A percentile compares a stretch with the other conserved stretches of the same genome.
phyloP scores from a whole-genome alignment of 30 jellyfish, hydroid and myxozoan genomes.

The Rhopilema esculentum region DNA sequence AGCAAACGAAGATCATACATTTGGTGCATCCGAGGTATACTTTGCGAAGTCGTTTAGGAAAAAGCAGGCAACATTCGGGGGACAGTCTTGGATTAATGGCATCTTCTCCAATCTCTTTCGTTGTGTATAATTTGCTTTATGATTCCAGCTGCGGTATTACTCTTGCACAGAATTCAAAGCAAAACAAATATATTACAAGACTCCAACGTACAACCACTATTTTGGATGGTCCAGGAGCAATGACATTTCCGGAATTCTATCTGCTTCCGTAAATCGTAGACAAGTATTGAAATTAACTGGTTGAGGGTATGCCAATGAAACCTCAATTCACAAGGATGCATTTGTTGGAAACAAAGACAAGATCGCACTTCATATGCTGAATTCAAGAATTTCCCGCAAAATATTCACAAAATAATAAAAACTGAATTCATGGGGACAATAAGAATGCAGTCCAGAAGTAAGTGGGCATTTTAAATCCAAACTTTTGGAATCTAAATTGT shows the following conservation, averaged over 20 bases:
- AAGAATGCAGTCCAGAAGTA: too few relatives aligned
- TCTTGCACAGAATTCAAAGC: not conserved
- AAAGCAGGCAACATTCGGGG: not conserved
- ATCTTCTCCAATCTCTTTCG: not conserved
- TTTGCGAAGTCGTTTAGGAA: conserved; percentile 13
- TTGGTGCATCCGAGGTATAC: conserved; percentile 7
- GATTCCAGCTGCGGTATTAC: not conserved
- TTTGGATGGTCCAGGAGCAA: not conserved
- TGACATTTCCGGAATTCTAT: not conserved
- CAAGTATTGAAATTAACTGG: too few relatives aligned
- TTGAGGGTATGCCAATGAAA: not conserved
- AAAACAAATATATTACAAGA: too few relatives aligned
- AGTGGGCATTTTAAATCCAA: too few relatives aligned
- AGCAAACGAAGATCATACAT: conserved; percentile 30
- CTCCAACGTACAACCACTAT: not conserved
- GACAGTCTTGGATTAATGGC: not conserved
- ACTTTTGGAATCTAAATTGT: too few relatives aligned
- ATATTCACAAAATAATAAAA: too few relatives aligned
- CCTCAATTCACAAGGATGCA: not conserved
- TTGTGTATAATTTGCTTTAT: too few relatives aligned
- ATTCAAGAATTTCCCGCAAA: not conserved
- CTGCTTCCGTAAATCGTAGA: not conserved
- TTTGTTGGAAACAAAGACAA: not conserved
- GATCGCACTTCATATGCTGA: not conserved
- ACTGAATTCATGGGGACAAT: too few relatives aligned